phyloP scores from a whole-genome alignment of 2,888 invertebrate genomes.

The Pteria penguin region DNA sequence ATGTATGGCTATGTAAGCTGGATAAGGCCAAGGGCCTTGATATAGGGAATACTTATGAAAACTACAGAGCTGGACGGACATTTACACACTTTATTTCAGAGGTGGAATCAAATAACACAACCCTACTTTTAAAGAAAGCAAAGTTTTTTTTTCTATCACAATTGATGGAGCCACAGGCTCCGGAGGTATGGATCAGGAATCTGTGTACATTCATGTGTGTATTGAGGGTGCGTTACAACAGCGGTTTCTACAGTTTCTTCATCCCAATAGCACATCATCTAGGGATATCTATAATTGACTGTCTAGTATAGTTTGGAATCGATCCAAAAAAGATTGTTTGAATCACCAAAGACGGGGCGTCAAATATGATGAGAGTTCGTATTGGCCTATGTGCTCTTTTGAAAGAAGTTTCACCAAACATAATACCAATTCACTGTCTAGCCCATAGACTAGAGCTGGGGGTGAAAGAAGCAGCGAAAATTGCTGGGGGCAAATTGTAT shows the following conservation, averaged over 20 bases:
- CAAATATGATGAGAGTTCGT: slow-evolving; percentile 11
- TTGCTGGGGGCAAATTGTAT: too few relatives aligned
- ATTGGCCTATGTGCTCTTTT: slow-evolving; percentile 6
- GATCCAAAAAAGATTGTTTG: slow-evolving; percentile 2
- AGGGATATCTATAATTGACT: slow-evolving; percentile 6
- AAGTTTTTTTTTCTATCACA: slow-evolving; percentile 13
- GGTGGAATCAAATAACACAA: slow-evolving; percentile 9
- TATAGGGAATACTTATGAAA: slow-evolving; percentile 1
- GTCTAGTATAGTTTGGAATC: background rate
- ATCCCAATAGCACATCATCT: background rate
- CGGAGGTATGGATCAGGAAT: too few relatives aligned
- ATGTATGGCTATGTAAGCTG: slow-evolving; percentile 4
- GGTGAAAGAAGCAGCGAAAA: too few relatives aligned
- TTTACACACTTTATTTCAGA: slow-evolving; percentile 1
- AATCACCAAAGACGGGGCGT: slow-evolving; percentile 23
- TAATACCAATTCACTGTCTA: slow-evolving; percentile 6
- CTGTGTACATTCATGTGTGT: too few relatives aligned
- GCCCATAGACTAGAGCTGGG: slow-evolving; percentile 10
- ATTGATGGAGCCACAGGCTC: slow-evolving; percentile 13
- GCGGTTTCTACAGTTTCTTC: too few relatives aligned
- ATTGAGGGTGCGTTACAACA: too few relatives aligned
- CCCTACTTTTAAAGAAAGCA: too few relatives aligned
- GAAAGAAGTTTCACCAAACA: background rate
- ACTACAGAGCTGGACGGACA: background rate
- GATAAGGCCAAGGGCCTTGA: slow-evolving; percentile 2